Evolutionary conservation across 2,113 vertebrate species (phyloP), one percentile per base, ranked within the genome.

Genomic region (Oostethus manadensis): DNA sequence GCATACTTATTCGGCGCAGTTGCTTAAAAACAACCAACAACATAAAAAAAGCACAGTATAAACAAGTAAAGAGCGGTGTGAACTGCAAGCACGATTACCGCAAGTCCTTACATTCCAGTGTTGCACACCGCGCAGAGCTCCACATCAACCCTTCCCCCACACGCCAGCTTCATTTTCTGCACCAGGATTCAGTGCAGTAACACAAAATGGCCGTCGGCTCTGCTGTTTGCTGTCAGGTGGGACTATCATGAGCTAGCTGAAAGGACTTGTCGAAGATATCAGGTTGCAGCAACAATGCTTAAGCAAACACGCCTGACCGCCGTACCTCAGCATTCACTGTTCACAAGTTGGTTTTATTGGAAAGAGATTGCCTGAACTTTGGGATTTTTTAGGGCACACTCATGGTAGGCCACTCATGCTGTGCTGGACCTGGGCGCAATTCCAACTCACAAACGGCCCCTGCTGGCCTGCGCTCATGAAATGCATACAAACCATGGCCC

Each of bases 201-300:
- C 79, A 67, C 77, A 88, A 88, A 85, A 88, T 88, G 87, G 85
- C 82, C 64, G 71, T 46, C 68, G 58, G 78, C 73, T 78, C 66
- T 84, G 79, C 76, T 72, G 57, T 60, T 68, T 68, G 43, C 60
- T 79, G 66, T 43, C 68, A 82, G 71, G 43, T 56, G 64, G 51
- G 68, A 58, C 60, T 68, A 71, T 66, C 60, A 46, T 58, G 71
- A 79, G 79, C 83, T 87, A 83, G 78, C 78, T 76, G 73, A 74
- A 58, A 58, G 58, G 21, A 49, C 62, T 63, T 64, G 51, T 70
- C 62, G 61, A 44, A 64, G 35, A 4, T 23, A 72, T 81, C 67
- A 58, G 59, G 51, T 69, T 70, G 44, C 78, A 79, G 62, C 40
- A 55, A 58, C 14, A 1, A 20, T 44, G 10, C 35, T 40, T 55